Evolutionary conservation across 2,888 invertebrate species (phyloP).

Genomic region (Melinaea menophilus): DNA sequence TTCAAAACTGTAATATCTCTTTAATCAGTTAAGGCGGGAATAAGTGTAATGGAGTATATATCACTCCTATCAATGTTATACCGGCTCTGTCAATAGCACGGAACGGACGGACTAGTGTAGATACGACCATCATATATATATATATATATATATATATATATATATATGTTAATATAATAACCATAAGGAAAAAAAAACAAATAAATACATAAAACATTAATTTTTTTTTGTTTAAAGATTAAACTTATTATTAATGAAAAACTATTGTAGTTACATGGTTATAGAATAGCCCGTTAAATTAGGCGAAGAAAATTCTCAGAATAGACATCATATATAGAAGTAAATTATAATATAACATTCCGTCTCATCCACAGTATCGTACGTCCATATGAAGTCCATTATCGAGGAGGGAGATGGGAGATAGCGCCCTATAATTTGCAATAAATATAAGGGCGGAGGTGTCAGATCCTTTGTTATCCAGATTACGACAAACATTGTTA

Average conservation of each 20-base stretch:
- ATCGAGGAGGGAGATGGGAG: conserved; percentile 66
- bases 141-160: background rate
- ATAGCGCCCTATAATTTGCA: conserved; percentile 73
- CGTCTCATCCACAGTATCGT: conserved; percentile 42
- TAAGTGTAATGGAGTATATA: conserved; percentile 72
- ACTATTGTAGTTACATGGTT: too few relatives aligned
- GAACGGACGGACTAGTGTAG: conserved; percentile 44
- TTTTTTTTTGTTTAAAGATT: too few relatives aligned
- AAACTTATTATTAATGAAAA: too few relatives aligned
- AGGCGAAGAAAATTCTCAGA: background rate
- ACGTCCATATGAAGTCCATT: conserved; percentile 62
- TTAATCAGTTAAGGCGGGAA: conserved; percentile 61
- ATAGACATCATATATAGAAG: background rate
- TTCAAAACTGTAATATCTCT: conserved; percentile 60
- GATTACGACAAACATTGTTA: conserved; percentile 28
- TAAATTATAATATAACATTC: conserved; percentile 7
- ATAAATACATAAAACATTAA: too few relatives aligned
- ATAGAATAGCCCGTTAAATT: too few relatives aligned
- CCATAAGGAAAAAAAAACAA: too few relatives aligned
- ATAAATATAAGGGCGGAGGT: conserved; percentile 71
- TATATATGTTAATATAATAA: background rate
- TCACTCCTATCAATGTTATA: conserved; percentile 67
- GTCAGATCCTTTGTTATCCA: conserved; percentile 51
- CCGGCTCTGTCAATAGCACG: conserved; percentile 69
- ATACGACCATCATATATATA: conserved; percentile 31